Base-by-base conservation (phyloP, 2,888 invertebrate genomes). In the Orthosia incerta region DNA sequence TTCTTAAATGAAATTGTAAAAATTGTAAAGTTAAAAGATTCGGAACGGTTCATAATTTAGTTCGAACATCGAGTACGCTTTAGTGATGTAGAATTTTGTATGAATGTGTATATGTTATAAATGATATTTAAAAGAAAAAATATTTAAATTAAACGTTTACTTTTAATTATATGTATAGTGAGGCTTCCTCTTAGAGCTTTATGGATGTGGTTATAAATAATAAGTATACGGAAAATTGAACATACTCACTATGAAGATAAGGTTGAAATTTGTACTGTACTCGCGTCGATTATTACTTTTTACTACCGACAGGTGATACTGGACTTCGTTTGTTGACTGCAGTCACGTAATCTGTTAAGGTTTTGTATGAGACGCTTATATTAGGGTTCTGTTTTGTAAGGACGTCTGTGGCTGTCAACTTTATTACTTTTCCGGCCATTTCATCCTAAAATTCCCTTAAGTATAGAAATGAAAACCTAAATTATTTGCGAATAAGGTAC, bases 151-250 rank as follows among this genome's bases (percentile, higher is more conserved):
- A 79, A 91, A 89, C 89, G 91, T 91, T 91, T 93, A 92, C 91
- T 91, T 88, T 89, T 90, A 90, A 92, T 91, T 92, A 92, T 94
- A 92, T 94, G 93, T 95, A 95, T 95, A 95, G 95, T 89, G 95
- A 96, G 95, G 96, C 95, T 96, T 96, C 96, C 95, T 95, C 93
- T 93, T 94, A 95, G 94, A 95, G 95, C 94, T 95, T 94, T 95
- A 95, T 94, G 94, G 91, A 94, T 93, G 94, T 94, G 95, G 93
- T 94, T 93, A 92, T 93, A 86, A 86, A 86, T 85, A 84, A 87
- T 90, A 94, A 94, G 95, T 95, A 95, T 95, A 95, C 95, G 95
- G 94, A 92, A 94, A 94, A 91, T 91, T 93, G 91, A 94, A 93
- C 95, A 94, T 95, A 95, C 95, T 95, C 95, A 95, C 92, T 95